phyloP scores from a whole-genome alignment of 2,888 invertebrate genomes.

The Argynnis bischoffii region DNA sequence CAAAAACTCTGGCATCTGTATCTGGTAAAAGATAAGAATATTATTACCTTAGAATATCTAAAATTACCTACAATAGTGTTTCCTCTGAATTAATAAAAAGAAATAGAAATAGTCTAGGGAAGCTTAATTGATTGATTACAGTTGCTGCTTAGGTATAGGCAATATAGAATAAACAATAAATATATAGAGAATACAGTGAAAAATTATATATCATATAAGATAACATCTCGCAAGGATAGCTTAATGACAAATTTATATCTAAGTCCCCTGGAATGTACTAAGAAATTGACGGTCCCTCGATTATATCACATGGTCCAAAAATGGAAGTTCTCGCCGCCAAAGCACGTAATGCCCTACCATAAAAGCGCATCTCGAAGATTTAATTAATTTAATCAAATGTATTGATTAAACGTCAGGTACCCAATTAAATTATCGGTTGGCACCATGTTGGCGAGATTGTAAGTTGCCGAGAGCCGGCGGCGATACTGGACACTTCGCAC shows the following conservation, averaged over 20 bases:
- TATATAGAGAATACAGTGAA: background rate
- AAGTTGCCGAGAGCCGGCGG: conserved; percentile 52
- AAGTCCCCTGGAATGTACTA: conserved; percentile 28
- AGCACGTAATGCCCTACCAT: conserved; percentile 56
- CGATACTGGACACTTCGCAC: conserved; percentile 53
- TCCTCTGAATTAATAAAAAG: too few species aligned
- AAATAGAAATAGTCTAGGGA: too few species aligned
- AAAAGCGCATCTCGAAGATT: conserved; percentile 69
- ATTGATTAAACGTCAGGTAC: conserved; percentile 78
- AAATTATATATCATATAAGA: conserved; percentile 1
- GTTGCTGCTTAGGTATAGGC: background rate
- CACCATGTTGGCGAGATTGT: conserved; percentile 40
- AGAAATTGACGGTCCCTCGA: conserved; percentile 31
- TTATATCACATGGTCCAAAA: conserved; percentile 31
- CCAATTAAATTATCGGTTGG: conserved; percentile 74
- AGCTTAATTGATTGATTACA: too few species aligned
- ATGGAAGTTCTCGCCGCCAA: conserved; percentile 44
- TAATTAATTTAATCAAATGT: conserved; percentile 76
- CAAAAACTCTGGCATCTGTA: too few species aligned
- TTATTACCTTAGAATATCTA: too few species aligned
- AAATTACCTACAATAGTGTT: too few species aligned
- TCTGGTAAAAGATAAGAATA: too few species aligned
- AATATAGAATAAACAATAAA: background rate
- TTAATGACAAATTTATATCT: conserved; percentile 35
- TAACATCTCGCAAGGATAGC: conserved; percentile 24